Evolutionary conservation across 2,797 vertebrate genomes (phyloP).

Genomic region (Trachops cirrhosus): DNA sequence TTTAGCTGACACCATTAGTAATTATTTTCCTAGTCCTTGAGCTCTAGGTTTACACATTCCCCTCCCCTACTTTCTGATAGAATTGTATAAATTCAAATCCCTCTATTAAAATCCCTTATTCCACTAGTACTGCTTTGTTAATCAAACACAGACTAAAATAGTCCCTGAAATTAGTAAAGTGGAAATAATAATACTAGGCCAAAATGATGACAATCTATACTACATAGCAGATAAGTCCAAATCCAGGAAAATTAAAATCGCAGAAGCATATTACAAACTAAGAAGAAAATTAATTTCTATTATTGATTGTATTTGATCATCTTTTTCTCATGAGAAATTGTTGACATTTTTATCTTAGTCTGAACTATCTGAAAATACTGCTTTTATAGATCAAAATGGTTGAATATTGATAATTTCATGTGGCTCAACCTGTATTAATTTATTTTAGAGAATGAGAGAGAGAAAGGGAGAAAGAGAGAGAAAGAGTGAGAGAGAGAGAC

Average conservation of each 20-base stretch:
- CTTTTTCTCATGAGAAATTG: constrained; percentile 74
- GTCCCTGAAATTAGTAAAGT: neutral
- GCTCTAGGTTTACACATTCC: neutral
- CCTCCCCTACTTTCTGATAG: neutral
- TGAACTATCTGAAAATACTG: neutral
- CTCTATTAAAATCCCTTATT: neutral
- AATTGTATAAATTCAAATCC: neutral
- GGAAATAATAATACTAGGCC: neutral
- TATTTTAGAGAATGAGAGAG: neutral
- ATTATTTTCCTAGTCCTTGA: neutral
- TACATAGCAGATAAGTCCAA: constrained; percentile 42
- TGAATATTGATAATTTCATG: neutral
- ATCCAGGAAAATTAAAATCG: constrained; percentile 61
- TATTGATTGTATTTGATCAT: constrained; percentile 67
- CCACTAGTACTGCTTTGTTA: neutral
- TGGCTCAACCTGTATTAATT: neutral
- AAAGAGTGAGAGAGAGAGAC: too few relatives aligned
- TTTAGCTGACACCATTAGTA: neutral
- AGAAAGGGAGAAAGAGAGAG: too few relatives aligned
- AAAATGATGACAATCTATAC: neutral
- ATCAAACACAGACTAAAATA: neutral
- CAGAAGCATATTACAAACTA: constrained; percentile 65
- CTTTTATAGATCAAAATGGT: neutral
- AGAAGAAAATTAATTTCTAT: constrained; percentile 70
- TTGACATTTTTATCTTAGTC: constrained; percentile 63